These are phyloP conservation scores for Catalaphyllia jardinei DNA, from an alignment of 64 coral and sea anemone species.

Conservation along the genomic window DNA sequence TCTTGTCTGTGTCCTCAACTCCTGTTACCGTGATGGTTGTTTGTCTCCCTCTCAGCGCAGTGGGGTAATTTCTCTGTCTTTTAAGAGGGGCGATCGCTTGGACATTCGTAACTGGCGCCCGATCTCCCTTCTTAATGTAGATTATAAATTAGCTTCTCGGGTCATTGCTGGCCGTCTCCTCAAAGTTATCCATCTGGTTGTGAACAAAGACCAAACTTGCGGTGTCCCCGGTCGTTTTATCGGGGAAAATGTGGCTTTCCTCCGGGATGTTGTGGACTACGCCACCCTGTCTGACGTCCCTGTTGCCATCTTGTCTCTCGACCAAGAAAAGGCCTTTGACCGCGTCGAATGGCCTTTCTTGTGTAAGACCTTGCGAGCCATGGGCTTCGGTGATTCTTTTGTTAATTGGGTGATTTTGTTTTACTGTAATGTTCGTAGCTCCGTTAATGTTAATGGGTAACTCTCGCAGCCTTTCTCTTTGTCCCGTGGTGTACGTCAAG, in stretches of 20 bases:
- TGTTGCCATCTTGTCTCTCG: background rate
- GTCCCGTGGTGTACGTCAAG: background rate
- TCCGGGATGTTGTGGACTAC: background rate
- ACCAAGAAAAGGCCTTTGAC: too few relatives aligned
- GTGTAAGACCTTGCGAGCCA: background rate
- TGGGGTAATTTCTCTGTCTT: background rate
- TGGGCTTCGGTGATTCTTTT: slow-evolving; percentile 38
- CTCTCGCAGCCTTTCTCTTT: background rate
- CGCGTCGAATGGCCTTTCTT: too few relatives aligned
- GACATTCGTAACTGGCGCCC: background rate
- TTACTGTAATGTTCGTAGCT: background rate
- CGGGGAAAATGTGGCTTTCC: slow-evolving; percentile 12
- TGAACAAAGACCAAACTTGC: slow-evolving; percentile 31
- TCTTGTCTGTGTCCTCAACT: too few relatives aligned
- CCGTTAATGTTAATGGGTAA: slow-evolving; percentile 35
- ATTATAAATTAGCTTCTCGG: slow-evolving; percentile 21
- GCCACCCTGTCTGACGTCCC: background rate
- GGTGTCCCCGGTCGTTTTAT: slow-evolving; percentile 41
- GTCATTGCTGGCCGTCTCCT: background rate
- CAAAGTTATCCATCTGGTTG: background rate
- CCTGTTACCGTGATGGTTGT: too few relatives aligned
- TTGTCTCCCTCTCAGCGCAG: too few relatives aligned
- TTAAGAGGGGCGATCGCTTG: background rate
- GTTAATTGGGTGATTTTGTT: background rate
- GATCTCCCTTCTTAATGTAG: background rate